Percentiles rank a stretch among this genome's conserved stretches.
Conservation (phyloP, 2,113 vertebrate genomes). For the Anser cygnoides region DNA sequence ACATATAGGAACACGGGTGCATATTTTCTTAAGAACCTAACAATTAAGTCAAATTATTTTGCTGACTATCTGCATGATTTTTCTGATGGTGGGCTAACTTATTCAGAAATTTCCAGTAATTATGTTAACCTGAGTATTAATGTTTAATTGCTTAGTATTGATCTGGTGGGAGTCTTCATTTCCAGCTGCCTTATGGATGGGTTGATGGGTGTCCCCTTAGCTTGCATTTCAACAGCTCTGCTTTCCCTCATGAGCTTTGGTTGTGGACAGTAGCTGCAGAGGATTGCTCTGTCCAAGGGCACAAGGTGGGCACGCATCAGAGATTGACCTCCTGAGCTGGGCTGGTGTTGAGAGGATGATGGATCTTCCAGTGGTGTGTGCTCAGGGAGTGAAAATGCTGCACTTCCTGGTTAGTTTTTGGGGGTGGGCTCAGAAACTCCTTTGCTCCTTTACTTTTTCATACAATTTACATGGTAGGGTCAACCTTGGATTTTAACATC, state of each 20-base stretch:
- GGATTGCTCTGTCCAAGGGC: neutral
- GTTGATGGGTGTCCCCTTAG: neutral
- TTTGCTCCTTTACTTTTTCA: neutral
- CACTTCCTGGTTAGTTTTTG: neutral
- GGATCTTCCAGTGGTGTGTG: neutral
- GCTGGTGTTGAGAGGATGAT: neutral
- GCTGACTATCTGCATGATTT: neutral
- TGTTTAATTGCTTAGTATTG: neutral
- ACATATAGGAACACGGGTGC: neutral
- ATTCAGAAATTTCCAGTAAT: neutral
- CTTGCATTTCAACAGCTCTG: neutral
- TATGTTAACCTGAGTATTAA: neutral
- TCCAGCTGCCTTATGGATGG: neutral
- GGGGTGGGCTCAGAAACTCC: neutral
- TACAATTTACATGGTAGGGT: neutral
- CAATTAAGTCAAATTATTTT: neutral
- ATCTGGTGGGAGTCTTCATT: neutral
- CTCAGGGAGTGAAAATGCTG: neutral
- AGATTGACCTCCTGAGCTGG: accelerated
- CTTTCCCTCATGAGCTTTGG: accelerated
- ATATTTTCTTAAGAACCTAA: neutral
- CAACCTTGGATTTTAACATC: neutral
- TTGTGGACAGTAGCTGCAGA: neutral
- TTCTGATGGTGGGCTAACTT: neutral
- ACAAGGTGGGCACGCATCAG: accelerated